These are phyloP conservation scores for Propithecus coquereli DNA, from an alignment of 2,113 vertebrate genomes.

Conservation along the genomic window DNA sequence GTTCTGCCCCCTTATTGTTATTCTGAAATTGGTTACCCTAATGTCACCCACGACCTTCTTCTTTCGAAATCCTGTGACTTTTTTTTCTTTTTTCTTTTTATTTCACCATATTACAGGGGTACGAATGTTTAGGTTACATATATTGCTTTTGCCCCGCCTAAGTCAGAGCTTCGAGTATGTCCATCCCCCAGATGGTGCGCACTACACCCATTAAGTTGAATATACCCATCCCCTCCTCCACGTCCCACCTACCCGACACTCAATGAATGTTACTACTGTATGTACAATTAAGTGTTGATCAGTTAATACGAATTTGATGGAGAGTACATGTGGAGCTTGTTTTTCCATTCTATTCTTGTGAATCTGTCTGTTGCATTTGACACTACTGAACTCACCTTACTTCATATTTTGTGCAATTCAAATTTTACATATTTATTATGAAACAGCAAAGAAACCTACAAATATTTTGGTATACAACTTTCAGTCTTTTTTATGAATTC, in stretches of 20 bases:
- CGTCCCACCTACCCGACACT: rapidly evolving
- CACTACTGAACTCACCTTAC: background rate
- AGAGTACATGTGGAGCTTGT: too few species aligned
- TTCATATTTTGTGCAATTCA: background rate
- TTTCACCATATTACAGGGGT: too few species aligned
- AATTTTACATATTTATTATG: background rate
- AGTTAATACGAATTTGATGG: too few species aligned
- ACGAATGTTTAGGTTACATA: too few species aligned
- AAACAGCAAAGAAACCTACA: background rate
- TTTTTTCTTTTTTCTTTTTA: background rate
- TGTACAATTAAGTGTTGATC: too few species aligned
- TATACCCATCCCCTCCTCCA: too few species aligned
- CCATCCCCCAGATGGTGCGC: too few species aligned
- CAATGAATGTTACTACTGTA: too few species aligned
- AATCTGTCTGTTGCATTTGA: background rate
- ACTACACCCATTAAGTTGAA: too few species aligned
- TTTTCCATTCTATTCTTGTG: background rate
- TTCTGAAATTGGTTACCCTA: background rate
- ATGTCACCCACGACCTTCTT: background rate
- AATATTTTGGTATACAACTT: background rate
- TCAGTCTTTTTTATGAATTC: background rate
- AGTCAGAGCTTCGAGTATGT: too few species aligned
- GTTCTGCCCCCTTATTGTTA: background rate
- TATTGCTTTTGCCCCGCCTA: too few species aligned
- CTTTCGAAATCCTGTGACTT: background rate